Base-by-base conservation (phyloP, 2,888 invertebrate genomes). In the Xanthia togata region DNA sequence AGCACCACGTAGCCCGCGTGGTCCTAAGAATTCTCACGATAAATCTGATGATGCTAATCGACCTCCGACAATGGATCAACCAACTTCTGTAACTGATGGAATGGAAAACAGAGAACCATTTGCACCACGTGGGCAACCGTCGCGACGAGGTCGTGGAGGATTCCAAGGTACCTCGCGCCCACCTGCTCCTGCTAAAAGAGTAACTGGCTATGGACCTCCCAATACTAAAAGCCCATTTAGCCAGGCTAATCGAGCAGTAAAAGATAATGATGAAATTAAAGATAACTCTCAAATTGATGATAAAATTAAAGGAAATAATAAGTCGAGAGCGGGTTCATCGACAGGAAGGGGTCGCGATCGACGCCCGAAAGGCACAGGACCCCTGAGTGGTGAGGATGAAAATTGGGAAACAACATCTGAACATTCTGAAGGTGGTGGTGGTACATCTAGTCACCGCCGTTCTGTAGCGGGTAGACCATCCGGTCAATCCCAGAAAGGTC, bases 91-190 rank as follows among this genome's bases (percentile, higher is more conserved):
- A 20, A 79, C 89, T 20, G 95, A 96, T 82, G 91, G 92, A 26
- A 87, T 97, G 93, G 95, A 96, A 91, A 96, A 96, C 83, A 95
- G 97, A 76, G 98, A 98, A 90, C 98, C 98, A 68, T 98, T 98
- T 94, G 98, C 98, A 2, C 99, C 99, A 0, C 97, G 98, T 38
- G 99, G 99, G 0, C 99, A 99, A 93, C 99, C 99, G 0, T 98
- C 98, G 1, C 97, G 99, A 70, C 97, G 99, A 77, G 99, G 99
- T 9, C 97, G 99, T 80, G 98, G 98, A 26, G 96, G 96, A 47
- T 96, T 96, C 87, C 96, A 96, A 84, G 96, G 96, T 38, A 90
- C 94, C 2, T 85, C 93, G 4, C 93, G 96, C n/a, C 96, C 95
- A 14, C 96, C 96, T n/a, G 96, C 96, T 41, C 95, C 96, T 11